These are phyloP conservation scores for Sylvietta virens DNA, from an alignment of 2,113 vertebrate genomes.

Conservation along the genomic window DNA sequence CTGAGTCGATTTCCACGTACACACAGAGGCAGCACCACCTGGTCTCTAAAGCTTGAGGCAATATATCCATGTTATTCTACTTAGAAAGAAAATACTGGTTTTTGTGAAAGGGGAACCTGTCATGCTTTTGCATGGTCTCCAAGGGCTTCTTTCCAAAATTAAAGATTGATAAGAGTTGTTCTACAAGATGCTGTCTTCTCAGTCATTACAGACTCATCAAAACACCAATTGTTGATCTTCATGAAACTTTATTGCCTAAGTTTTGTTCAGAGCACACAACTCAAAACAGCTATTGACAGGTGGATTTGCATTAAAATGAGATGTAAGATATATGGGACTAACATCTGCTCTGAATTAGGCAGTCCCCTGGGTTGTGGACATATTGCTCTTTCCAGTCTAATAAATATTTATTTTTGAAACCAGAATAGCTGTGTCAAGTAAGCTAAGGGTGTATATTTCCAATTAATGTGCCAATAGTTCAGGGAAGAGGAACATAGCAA, in stretches of 20 bases:
- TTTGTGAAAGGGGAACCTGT: neutral
- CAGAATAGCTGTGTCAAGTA: neutral
- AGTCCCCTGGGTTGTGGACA: neutral
- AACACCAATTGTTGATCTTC: neutral
- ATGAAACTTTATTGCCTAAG: neutral
- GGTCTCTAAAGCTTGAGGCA: neutral
- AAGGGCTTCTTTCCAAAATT: neutral
- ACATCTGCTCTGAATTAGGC: neutral
- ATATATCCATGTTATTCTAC: neutral
- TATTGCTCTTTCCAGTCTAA: neutral
- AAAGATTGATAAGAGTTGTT: neutral
- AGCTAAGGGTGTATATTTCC: neutral
- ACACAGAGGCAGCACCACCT: neutral
- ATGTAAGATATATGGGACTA: neutral
- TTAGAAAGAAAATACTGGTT: neutral
- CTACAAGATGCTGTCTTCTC: neutral
- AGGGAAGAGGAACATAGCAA: neutral
- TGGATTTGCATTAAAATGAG: neutral
- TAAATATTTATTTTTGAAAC: neutral
- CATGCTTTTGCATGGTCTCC: neutral
- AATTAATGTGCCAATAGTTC: neutral
- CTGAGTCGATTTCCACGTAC: neutral
- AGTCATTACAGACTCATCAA: neutral
- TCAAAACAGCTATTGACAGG: neutral
- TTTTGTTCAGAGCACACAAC: neutral